Percentiles rank a stretch among this genome's conserved stretches.
Conservation (phyloP, 2,888 invertebrate species). For the Syrista parreyssii region DNA sequence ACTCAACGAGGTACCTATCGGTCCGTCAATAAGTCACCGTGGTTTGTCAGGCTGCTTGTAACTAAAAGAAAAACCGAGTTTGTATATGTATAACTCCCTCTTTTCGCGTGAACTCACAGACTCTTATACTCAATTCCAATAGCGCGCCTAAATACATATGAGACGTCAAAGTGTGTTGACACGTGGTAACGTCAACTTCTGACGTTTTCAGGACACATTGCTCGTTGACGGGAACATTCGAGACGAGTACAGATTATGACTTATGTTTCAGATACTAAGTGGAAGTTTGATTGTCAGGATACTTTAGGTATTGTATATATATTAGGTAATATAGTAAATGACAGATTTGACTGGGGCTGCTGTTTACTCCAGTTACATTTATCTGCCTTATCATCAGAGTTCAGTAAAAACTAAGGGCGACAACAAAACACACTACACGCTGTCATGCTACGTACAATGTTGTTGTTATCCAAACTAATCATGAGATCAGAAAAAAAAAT, state of each 20-base stretch:
- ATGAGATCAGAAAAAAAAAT: neutral
- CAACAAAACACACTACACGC: neutral
- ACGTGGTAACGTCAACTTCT: neutral
- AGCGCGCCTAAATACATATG: neutral
- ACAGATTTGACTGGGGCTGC: neutral
- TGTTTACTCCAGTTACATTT: neutral
- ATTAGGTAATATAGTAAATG: no score
- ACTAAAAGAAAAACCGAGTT: neutral
- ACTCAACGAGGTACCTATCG: neutral
- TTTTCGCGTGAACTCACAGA: neutral
- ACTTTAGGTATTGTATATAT: neutral
- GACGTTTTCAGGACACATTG: neutral
- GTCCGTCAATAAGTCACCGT: neutral
- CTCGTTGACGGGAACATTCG: neutral
- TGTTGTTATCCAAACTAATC: neutral
- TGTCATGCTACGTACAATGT: neutral
- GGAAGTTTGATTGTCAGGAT: neutral
- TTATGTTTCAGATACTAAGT: neutral
- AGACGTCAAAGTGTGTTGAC: neutral
- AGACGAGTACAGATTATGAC: neutral
- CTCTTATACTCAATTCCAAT: neutral
- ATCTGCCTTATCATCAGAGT: neutral
- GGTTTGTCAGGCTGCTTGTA: neutral
- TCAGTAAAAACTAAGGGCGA: neutral
- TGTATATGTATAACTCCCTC: no score